Evolutionary conservation across 23 tunicate species (phyloP), one percentile per base, ranked within the genome.

Genomic region (Trididemnum miniatum): DNA sequence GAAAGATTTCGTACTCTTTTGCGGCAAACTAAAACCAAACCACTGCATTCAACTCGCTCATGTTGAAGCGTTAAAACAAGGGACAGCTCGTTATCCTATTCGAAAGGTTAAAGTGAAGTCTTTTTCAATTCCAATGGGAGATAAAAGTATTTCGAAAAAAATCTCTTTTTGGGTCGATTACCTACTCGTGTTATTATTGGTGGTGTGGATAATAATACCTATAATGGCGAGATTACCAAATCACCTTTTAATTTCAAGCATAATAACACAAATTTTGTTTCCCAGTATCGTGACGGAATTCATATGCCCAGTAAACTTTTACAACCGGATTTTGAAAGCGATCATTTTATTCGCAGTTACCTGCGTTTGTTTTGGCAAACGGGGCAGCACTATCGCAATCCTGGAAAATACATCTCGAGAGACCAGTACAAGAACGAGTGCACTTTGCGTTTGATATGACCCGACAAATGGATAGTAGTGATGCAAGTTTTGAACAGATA

Each of bases 161-260:
- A 81, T 81, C 35, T 81, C 1, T 65, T 81, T 65, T 67, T 81
- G n/a, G 78, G 77, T 9, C 85, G 67, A 35, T 20, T 66, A 1
- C 85, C 77, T 1, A 67, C 20, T 36, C 78, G 77, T 1, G 37
- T 81, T 39, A 64, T 65, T 0, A 65, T 81, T 62, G 77, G 85
- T 1, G 20, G n/a, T 26, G 78, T 81, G 0, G 64, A 65, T 1
- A 81, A 81, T 24, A 35, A 33, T 50, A 51, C 87, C 1, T 83
- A 3, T 30, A 72, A 83, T 67, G 71, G 87, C 12, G 22, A 20
- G 2, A 35, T 36, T 20, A 33, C 27, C n/a, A 57, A 83, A 83
- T 33, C 77, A 1, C 81, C 87, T 30, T 83, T 83, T 32, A 34
- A 83, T 51, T 83, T 83, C 71, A 44, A 83, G 35, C 65, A 83